Evolutionary conservation across 2,888 invertebrate genomes (phyloP).

Genomic region (Ormia ochracea): DNA sequence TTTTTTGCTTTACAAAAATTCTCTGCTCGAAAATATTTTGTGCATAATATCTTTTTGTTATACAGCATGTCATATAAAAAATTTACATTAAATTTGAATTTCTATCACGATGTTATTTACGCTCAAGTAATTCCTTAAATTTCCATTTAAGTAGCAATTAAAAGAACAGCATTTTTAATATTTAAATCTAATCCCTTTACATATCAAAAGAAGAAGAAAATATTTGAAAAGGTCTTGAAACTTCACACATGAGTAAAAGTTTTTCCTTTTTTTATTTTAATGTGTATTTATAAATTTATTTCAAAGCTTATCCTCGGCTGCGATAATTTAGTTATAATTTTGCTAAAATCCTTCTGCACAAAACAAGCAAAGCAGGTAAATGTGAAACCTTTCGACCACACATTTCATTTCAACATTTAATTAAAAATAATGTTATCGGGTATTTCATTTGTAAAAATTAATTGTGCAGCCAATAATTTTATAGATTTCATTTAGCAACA

Average conservation of each 20-base stretch:
- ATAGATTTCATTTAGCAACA: slow-evolving; percentile 40
- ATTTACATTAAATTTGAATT: slow-evolving; percentile 8
- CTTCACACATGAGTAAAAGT: background rate
- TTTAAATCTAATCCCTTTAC: background rate
- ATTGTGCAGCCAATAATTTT: slow-evolving; percentile 54
- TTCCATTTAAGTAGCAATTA: background rate
- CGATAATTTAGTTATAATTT: slow-evolving; percentile 33
- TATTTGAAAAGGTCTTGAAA: slow-evolving; percentile 30
- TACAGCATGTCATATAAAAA: background rate
- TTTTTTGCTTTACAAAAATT: background rate
- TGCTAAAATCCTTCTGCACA: background rate
- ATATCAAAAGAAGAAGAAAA: background rate
- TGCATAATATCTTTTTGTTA: background rate
- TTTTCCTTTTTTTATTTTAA: background rate
- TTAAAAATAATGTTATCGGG: slow-evolving; percentile 58
- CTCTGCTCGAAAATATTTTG: slow-evolving; percentile 18
- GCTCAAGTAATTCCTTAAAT: slow-evolving; percentile 5
- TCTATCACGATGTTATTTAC: background rate
- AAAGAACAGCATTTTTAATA: background rate
- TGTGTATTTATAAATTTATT: background rate
- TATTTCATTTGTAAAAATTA: slow-evolving; percentile 52
- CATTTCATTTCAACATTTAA: slow-evolving; percentile 55
- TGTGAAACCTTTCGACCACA: slow-evolving; percentile 54
- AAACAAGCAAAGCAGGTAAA: slow-evolving; percentile 29
- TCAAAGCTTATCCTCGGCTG: background rate